Evolutionary conservation across 2,888 invertebrate species (phyloP).

Genomic region (Amblyjoppa fuscipennis): DNA sequence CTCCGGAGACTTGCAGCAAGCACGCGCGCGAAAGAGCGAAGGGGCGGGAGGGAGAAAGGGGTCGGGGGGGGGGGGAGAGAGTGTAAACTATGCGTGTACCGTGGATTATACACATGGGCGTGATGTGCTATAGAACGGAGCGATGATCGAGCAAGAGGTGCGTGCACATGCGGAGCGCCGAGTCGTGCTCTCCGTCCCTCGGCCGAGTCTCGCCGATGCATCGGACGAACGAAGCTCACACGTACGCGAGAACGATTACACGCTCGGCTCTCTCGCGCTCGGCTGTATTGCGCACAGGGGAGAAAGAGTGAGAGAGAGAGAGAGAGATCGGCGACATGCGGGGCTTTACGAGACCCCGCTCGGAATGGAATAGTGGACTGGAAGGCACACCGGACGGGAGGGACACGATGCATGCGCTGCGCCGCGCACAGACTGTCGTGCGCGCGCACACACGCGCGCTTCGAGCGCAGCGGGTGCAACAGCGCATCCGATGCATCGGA

Average conservation of each 20-base stretch:
- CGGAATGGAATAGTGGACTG: slow-evolving; percentile 62
- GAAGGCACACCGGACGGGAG: slow-evolving; percentile 41
- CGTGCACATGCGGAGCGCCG: slow-evolving; percentile 32
- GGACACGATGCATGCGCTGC: slow-evolving; percentile 7
- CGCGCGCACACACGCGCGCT: slow-evolving; percentile 19
- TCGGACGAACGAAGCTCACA: slow-evolving; percentile 40
- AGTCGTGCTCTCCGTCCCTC: neutral
- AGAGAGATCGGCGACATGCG: slow-evolving; percentile 9
- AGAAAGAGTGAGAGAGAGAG: slow-evolving; percentile 4
- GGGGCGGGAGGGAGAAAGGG: slow-evolving; percentile 20
- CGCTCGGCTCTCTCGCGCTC: slow-evolving; percentile 55
- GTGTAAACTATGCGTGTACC: slow-evolving; percentile 46
- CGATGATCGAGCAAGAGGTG: slow-evolving; percentile 55
- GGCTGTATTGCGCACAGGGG: neutral
- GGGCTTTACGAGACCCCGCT: slow-evolving; percentile 59
- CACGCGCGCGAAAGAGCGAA: slow-evolving; percentile 38
- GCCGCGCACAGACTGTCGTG: slow-evolving; percentile 4
- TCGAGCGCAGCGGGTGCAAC: slow-evolving; percentile 53
- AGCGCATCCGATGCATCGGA: slow-evolving; percentile 49
- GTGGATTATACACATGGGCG: slow-evolving; percentile 18
- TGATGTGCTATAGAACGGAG: slow-evolving; percentile 19
- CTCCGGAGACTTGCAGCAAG: slow-evolving; percentile 47
- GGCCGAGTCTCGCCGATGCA: slow-evolving; percentile 24
- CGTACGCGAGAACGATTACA: slow-evolving; percentile 65
- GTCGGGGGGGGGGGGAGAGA: slow-evolving; percentile 41